Percentiles rank a stretch among this genome's conserved stretches.
Conservation (phyloP, 1,140 invertebrate species). For the Tyrophagus putrescentiae region DNA sequence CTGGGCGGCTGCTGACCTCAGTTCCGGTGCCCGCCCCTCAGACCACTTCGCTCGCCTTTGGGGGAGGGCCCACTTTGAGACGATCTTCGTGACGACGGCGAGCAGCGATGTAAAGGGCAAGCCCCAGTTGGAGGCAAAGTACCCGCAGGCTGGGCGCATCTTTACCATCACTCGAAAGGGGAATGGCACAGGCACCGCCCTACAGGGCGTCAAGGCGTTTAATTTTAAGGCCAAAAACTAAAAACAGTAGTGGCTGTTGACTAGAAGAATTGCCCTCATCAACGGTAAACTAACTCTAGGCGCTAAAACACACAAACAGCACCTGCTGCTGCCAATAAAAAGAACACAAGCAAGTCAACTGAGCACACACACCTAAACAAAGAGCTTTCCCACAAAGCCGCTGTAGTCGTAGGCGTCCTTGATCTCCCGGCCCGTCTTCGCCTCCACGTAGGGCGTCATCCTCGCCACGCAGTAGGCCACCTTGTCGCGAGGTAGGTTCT, state of each 20-base stretch:
- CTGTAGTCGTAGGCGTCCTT: slow-evolving; percentile 92
- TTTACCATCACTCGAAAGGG: slow-evolving; percentile 42
- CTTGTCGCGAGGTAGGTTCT: slow-evolving; percentile 99
- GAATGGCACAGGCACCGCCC: neutral
- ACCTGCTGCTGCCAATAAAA: no score
- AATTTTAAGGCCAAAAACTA: neutral
- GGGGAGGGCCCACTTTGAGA: slow-evolving; percentile 54
- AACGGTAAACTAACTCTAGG: no score
- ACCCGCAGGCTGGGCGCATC: slow-evolving; percentile 49
- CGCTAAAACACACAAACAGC: no score
- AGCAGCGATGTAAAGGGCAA: slow-evolving; percentile 31
- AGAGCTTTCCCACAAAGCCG: slow-evolving; percentile 91
- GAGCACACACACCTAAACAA: slow-evolving; percentile 59
- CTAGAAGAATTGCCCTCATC: slow-evolving; percentile 10
- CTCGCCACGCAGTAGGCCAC: slow-evolving; percentile 93
- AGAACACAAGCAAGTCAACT: no score
- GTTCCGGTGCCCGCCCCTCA: neutral
- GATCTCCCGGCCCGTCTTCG: slow-evolving; percentile 76
- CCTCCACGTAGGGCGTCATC: slow-evolving; percentile 91
- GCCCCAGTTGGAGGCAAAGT: slow-evolving; percentile 38
- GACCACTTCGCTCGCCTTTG: slow-evolving; percentile 57
- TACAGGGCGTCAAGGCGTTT: neutral
- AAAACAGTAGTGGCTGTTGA: neutral
- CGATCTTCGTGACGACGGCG: slow-evolving; percentile 58
- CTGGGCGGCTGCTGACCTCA: neutral